phyloP scores from a whole-genome alignment of 2,888 invertebrate genomes.

The Gryllus longicercus region DNA sequence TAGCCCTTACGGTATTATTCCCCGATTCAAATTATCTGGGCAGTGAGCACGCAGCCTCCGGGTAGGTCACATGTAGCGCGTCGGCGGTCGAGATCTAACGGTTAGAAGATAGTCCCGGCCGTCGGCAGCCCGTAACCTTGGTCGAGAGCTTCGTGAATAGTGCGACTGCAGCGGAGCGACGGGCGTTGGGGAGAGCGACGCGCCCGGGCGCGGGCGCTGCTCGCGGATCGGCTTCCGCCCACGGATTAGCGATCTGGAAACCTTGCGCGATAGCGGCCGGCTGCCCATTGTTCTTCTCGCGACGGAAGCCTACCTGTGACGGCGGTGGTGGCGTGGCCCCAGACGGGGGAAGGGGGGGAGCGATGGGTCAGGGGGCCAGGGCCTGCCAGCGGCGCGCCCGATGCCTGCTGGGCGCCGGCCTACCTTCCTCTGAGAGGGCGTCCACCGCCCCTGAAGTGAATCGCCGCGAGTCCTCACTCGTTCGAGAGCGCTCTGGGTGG shows the following conservation, averaged over 20 bases:
- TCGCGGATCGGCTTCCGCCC: no score
- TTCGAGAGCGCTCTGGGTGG: no score
- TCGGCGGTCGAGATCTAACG: background rate
- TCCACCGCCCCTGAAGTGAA: no score
- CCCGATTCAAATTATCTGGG: background rate
- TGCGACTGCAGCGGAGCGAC: background rate
- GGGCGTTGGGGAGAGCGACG: no score
- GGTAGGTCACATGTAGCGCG: background rate
- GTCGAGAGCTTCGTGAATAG: background rate
- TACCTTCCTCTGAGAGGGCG: no score
- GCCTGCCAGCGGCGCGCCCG: no score
- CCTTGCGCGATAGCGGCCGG: background rate
- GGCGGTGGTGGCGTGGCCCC: background rate
- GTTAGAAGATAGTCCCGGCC: background rate
- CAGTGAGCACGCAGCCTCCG: background rate
- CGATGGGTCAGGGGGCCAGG: background rate
- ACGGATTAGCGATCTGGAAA: background rate
- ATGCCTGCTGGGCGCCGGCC: no score
- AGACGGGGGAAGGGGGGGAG: background rate
- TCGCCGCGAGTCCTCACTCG: no score
- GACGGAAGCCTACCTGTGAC: background rate
- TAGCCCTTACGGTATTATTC: background rate
- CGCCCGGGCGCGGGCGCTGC: no score
- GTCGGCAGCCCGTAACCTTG: background rate
- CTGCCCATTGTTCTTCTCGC: background rate